These are phyloP conservation scores for Elgonia sp. DNA, from an alignment of 2,888 invertebrate genomes.

Conservation along the genomic window DNA sequence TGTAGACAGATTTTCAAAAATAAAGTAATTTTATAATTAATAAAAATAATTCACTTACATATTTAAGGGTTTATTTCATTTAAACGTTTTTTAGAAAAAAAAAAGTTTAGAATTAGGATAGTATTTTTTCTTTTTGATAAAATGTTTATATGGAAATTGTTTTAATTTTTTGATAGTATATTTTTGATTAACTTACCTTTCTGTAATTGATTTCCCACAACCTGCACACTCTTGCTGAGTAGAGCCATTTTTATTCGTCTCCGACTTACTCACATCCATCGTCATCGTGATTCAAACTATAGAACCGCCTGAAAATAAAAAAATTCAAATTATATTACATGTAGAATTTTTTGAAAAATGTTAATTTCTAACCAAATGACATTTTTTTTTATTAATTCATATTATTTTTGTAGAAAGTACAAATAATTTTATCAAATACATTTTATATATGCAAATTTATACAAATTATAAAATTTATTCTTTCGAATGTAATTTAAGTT, in stretches of 20 bases:
- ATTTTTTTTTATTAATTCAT: no score
- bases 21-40: conserved; percentile 28
- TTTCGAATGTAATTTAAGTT: no score
- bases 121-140: no score
- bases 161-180: not conserved
- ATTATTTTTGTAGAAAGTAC: no score
- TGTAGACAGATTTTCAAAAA: conserved; percentile 31
- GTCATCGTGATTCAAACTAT: conserved; percentile 90
- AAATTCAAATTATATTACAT: no score
- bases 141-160: not conserved
- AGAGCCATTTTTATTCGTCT: conserved; percentile 88
- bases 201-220: conserved; percentile 97
- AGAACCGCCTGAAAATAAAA: conserved; percentile 83
- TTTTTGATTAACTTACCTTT: conserved; percentile 87
- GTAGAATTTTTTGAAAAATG: no score
- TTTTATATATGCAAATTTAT: no score
- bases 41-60: not conserved
- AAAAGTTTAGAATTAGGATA: not conserved
- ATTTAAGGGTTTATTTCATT: not conserved
- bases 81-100: not conserved
- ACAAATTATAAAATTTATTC: no score
- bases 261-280: conserved; percentile 95
- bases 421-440: no score
- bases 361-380: no score
- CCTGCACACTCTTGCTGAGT: conserved; percentile 95